Evolutionary conservation across 1,140 invertebrate species (phyloP).

Genomic region (Bilobella aurantiaca): DNA sequence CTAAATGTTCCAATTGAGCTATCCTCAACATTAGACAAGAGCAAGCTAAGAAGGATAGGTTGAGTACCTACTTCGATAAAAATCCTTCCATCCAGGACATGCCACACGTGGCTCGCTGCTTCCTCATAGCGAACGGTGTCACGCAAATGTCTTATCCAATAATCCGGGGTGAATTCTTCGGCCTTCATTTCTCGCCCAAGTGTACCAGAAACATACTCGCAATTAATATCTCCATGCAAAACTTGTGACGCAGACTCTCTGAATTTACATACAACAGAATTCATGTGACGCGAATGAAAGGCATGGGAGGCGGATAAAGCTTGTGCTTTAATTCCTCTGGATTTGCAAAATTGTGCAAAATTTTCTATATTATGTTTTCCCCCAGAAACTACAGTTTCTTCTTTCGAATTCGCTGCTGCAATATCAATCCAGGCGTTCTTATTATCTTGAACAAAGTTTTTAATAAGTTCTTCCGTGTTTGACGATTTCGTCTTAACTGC

Average conservation of each 20-base stretch:
- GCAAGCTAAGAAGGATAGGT: constrained; percentile 2
- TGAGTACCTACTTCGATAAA: constrained; percentile 12
- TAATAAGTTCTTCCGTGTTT: background rate
- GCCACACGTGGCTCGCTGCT: constrained; percentile 5
- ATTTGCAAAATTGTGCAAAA: background rate
- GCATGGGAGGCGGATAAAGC: background rate
- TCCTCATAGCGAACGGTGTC: background rate
- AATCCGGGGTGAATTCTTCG: background rate
- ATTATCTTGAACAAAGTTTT: constrained; percentile 1
- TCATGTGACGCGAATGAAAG: constrained; percentile 9
- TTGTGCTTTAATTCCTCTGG: background rate
- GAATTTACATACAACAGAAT: background rate
- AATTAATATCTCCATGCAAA: background rate
- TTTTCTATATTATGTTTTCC: background rate
- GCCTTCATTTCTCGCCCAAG: background rate
- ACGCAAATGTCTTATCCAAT: constrained; percentile 4
- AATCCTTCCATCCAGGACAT: constrained; percentile 14
- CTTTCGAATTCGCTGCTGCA: constrained; percentile 2
- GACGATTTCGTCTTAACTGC: background rate
- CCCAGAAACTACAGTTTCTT: constrained; percentile 15
- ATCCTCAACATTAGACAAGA: too few species aligned
- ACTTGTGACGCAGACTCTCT: background rate
- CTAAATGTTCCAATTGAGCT: background rate
- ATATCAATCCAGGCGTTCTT: constrained; percentile 8
- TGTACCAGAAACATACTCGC: background rate